Evolutionary conservation across 2,113 vertebrate species (phyloP).

Genomic region (Oreochromis spilurus): DNA sequence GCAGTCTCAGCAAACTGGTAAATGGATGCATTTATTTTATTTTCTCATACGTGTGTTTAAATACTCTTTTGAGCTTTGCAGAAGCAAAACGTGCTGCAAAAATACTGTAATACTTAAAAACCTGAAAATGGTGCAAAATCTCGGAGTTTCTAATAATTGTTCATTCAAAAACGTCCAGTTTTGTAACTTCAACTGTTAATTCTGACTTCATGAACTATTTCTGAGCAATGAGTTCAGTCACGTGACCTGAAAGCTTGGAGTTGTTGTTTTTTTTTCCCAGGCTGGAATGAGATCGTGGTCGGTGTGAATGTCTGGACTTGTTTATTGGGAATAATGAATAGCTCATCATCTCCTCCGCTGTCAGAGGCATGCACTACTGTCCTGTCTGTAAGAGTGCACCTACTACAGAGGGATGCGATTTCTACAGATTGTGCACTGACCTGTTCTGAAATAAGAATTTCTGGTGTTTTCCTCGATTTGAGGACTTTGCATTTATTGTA

Average conservation of each 20-base stretch:
- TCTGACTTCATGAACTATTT: background rate
- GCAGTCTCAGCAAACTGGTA: constrained; percentile 15
- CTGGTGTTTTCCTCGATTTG: background rate
- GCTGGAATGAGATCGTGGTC: constrained; percentile 17
- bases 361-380: background rate
- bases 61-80: background rate
- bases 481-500: background rate
- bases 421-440: background rate
- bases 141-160: background rate
- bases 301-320: constrained; percentile 37
- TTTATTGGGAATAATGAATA: constrained; percentile 1
- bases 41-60: background rate
- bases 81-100: too few species aligned
- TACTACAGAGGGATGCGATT: background rate
- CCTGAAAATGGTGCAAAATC: background rate
- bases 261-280: background rate
- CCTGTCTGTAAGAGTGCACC: background rate
- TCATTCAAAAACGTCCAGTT: background rate
- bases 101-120: background rate
- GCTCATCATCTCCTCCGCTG: background rate
- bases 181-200: background rate
- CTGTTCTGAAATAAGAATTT: background rate
- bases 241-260: background rate
- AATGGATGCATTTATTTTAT: background rate
- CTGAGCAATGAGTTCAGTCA: background rate